Evolutionary conservation across 2,888 invertebrate species (phyloP), one percentile per base, ranked within the genome.

Genomic region (Pantelozetes paolii): DNA sequence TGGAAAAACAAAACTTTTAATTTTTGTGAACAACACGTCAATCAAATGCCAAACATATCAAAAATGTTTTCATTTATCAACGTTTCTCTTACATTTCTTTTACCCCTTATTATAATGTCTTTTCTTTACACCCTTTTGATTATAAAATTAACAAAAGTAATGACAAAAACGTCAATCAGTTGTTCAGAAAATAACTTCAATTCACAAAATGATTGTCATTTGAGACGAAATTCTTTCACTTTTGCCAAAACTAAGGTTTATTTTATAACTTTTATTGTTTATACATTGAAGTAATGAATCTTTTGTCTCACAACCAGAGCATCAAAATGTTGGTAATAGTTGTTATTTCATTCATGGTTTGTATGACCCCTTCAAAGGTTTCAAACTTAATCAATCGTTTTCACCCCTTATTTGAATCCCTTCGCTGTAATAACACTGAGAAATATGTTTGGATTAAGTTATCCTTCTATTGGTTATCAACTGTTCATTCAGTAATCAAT

Each of bases 151-250:
- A 18, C 11, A 13, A 28, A 11, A 13, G 30, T 59, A 13, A 59
- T 59, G 59, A 28, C 28, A 9, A 59, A n/a, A 2, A 59, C 11
- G 5, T 3, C 3, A 23, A 28, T 59, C 2, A 59, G 59, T 28
- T 59, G 11, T 28, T 59, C 59, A 9, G 59, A 59, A 59, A 59
- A 59, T 20, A 28, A 5, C 3, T 28, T 30, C 13, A 59, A 28
- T 28, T 9, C 1, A 11, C 30, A 59, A 32, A 59, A 2, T 32
- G 32, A 32, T 3, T 23, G 26, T 28, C 28, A 28, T 1, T 28
- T 59, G 59, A 59, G 59, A 28, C 28, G 59, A 28, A 59, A 59
- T 59, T 59, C 59, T 2, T 20, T 20, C 15, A 59, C 59, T 59
- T 28, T 59, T 13, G 30, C 59, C 15, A 59, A 59, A 32, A 30